Evolutionary conservation across 1,140 invertebrate genomes (phyloP), one percentile per base, ranked within the genome.

Genomic region (Apis florea): DNA sequence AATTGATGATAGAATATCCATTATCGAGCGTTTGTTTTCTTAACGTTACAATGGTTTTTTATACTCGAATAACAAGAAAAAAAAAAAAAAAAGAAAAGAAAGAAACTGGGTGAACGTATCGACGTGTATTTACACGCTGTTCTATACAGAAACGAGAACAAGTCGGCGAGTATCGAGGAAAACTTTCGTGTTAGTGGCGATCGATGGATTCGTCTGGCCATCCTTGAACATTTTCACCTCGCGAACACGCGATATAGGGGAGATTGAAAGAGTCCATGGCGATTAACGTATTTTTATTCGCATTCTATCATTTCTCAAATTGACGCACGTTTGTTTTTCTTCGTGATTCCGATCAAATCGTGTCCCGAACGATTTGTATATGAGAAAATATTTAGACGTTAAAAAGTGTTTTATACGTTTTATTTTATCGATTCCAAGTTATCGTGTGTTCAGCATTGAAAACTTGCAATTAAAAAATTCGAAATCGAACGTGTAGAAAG

Each of bases 181-280:
- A 85, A 81, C 59, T 64, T 68, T 58, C 83, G 8, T 71, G 47
- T 15, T n/a, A 17, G 2, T 51, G n/a, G 12, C 56, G 74, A 78
- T 85, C 58, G 83, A 85, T 77, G 70, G 26, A 53, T 53, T 51
- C 40, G 73, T 82, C 76, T 67, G 67, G 51, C 40, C 26, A 78
- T 59, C 73, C 9, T 31, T 40, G 40, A 51, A 73, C 70, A 54
- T 51, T 72, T 69, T 71, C 53, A 3, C 63, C 31, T 8, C 3
- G 26, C 31, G 26, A 56, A 31, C 71, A 53, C 51, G 26, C 54
- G 40, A 68, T 63, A 31, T 9, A 40, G 56, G n/a, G 24, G 58
- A 85, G 83, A 85, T 83, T 83, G 72, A 73, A 73, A 71, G 83
- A 79, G 53, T 76, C 78, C 19, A n/a, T 17, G 31, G 31, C 56